phyloP scores from a whole-genome alignment of 2,888 invertebrate species.

The Saturnia pavonia region DNA sequence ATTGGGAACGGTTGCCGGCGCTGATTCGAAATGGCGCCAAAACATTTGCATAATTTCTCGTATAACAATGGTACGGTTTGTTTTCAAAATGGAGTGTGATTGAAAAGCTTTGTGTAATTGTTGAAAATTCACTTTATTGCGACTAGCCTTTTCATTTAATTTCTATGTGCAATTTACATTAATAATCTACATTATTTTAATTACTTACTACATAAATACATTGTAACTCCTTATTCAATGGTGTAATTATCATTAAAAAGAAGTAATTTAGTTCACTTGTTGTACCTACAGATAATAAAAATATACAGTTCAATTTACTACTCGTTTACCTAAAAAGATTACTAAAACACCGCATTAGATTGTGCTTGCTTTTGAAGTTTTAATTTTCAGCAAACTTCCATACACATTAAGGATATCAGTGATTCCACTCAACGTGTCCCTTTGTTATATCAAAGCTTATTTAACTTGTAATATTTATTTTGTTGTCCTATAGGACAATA shows the following conservation, averaged over 20 bases:
- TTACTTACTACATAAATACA: slow-evolving; percentile 3
- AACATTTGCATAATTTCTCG: slow-evolving; percentile 70
- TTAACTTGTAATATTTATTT: background rate
- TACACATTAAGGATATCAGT: background rate
- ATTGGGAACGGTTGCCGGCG: slow-evolving; percentile 73
- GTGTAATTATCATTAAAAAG: background rate
- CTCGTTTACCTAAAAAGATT: too few species aligned
- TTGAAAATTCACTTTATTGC: slow-evolving; percentile 42
- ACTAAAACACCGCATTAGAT: too few species aligned
- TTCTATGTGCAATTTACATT: slow-evolving; percentile 17
- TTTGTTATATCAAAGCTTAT: background rate
- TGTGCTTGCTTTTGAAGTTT: too few species aligned
- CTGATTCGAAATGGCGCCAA: slow-evolving; percentile 74
- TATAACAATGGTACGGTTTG: slow-evolving; percentile 46
- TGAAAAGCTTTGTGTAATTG: slow-evolving; percentile 56
- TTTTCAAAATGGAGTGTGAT: slow-evolving; percentile 56
- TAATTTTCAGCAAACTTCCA: too few species aligned
- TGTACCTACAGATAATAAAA: too few species aligned
- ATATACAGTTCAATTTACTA: too few species aligned
- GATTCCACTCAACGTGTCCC: background rate
- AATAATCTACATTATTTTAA: slow-evolving; percentile 11
- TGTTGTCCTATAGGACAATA: background rate
- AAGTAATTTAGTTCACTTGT: background rate
- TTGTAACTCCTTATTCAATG: background rate
- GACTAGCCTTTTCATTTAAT: slow-evolving; percentile 27